A percentile compares a stretch with the other conserved stretches of the same genome.
phyloP scores from a whole-genome alignment of 2,113 vertebrate genomes.

The Stigmatopora nigra region DNA sequence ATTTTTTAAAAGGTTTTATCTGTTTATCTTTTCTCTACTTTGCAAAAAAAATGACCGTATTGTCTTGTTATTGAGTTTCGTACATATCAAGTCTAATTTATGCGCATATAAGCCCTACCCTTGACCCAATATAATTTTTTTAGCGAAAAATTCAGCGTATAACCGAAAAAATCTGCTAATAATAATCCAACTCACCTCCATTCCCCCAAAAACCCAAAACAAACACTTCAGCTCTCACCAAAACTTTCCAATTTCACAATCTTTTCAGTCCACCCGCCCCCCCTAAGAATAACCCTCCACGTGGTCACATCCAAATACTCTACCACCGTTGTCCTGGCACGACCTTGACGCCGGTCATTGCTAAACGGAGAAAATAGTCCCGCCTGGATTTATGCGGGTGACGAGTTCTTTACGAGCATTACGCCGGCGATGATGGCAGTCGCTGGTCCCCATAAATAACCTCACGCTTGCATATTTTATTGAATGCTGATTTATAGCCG shows the following conservation, averaged over 20 bases:
- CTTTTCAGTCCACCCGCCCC: not conserved
- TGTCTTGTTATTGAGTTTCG: too few relatives aligned
- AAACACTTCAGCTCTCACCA: too few relatives aligned
- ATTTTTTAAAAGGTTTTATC: too few relatives aligned
- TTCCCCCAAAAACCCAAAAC: too few relatives aligned
- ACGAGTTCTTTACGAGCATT: conserved; percentile 65
- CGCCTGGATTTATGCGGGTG: conserved; percentile 65
- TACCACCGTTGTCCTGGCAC: conserved; percentile 19
- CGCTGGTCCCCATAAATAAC: conserved; percentile 66
- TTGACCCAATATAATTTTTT: too few relatives aligned
- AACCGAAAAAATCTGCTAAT: too few relatives aligned
- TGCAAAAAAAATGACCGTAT: too few relatives aligned
- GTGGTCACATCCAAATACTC: conserved; percentile 11
- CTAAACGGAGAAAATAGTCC: conserved; percentile 21
- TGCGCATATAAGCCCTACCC: too few relatives aligned
- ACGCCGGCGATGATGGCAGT: conserved; percentile 48
- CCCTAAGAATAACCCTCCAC: not conserved
- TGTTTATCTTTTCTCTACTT: too few relatives aligned
- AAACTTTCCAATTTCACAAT: not conserved
- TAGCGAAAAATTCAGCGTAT: too few relatives aligned
- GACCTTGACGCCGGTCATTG: conserved; percentile 55
- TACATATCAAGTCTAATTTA: too few relatives aligned
- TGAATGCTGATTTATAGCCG: conserved; percentile 58
- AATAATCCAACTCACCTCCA: too few relatives aligned
- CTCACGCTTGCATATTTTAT: conserved; percentile 53